Conservation (phyloP, 2,113 vertebrate genomes). For the Triplophysa dalaica region DNA sequence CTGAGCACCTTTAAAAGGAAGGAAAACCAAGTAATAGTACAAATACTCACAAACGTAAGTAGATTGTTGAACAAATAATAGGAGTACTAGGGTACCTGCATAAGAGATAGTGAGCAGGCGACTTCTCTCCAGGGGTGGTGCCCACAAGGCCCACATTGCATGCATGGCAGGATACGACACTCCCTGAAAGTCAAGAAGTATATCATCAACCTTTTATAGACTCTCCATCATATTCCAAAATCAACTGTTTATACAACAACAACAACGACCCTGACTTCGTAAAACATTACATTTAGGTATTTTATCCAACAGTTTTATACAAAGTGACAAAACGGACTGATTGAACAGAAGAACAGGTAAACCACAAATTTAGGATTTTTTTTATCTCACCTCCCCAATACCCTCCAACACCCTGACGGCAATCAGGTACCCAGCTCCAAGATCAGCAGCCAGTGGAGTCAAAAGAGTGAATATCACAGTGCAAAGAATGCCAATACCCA, state of each 20-base stretch:
- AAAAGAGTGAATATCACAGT: conserved; percentile 88
- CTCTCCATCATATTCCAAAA: background rate
- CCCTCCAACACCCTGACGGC: conserved; percentile 88
- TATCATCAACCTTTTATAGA: background rate
- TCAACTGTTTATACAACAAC: background rate
- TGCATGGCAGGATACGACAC: conserved; percentile 97
- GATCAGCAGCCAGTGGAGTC: conserved; percentile 86
- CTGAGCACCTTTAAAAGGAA: conserved; percentile 82
- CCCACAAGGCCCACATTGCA: conserved; percentile 96
- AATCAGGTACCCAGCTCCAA: conserved; percentile 86
- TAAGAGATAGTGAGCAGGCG: conserved; percentile 93
- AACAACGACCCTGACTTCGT: no score
- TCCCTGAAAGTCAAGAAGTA: conserved; percentile 76
- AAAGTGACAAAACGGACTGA: no score
- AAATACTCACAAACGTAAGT: background rate
- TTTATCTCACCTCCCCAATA: conserved; percentile 85
- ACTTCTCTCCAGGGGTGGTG: conserved; percentile 95
- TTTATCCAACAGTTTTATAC: no score
- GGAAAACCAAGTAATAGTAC: background rate
- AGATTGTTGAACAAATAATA: conserved; percentile 3
- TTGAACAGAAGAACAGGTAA: background rate
- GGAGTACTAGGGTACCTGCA: conserved; percentile 76
- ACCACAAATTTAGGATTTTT: background rate
- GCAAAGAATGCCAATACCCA: conserved; percentile 86
- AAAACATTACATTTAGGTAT: no score